Percentiles rank a stretch among this genome's conserved stretches.
phyloP scores from a whole-genome alignment of 2,113 vertebrate species.

The Aplodontia rufa region DNA sequence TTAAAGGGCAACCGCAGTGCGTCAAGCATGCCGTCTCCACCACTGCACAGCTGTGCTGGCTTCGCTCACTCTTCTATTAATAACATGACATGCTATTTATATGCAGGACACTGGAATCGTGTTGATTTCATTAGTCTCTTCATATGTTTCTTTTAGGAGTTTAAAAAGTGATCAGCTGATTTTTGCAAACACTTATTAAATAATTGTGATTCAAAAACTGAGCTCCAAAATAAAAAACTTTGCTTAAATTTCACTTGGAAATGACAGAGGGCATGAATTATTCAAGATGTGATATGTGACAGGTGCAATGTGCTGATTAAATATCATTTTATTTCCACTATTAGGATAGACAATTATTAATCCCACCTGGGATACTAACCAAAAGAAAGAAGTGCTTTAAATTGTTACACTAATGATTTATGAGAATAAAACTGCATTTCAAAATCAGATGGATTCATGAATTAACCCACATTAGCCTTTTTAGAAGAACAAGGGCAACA shows the following conservation, averaged over 20 bases:
- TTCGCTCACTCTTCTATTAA: slow-evolving; percentile 28
- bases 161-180: slow-evolving; percentile 70
- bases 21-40: slow-evolving; percentile 16
- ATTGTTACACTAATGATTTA: slow-evolving; percentile 45
- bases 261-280: slow-evolving; percentile 58
- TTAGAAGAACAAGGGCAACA: slow-evolving; percentile 33
- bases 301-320: slow-evolving; percentile 67
- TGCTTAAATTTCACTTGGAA: slow-evolving; percentile 65
- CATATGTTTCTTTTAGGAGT: slow-evolving; percentile 62
- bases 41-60: slow-evolving; percentile 35
- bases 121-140: slow-evolving; percentile 67
- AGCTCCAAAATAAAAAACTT: slow-evolving; percentile 72
- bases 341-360: slow-evolving; percentile 57
- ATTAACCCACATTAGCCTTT: slow-evolving; percentile 53
- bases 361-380: slow-evolving; percentile 36
- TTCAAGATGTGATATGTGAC: slow-evolving; percentile 63
- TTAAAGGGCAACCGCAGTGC: neutral
- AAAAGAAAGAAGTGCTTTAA: slow-evolving; percentile 24
- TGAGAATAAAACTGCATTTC: slow-evolving; percentile 57
- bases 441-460: slow-evolving; percentile 44
- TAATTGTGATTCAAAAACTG: slow-evolving; percentile 62
- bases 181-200: slow-evolving; percentile 75
- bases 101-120: slow-evolving; percentile 55
- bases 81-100: slow-evolving; percentile 61
- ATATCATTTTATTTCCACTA: slow-evolving; percentile 56